These are phyloP conservation scores for Mirza zaza DNA, from an alignment of 2,113 vertebrate species.

Conservation along the genomic window DNA sequence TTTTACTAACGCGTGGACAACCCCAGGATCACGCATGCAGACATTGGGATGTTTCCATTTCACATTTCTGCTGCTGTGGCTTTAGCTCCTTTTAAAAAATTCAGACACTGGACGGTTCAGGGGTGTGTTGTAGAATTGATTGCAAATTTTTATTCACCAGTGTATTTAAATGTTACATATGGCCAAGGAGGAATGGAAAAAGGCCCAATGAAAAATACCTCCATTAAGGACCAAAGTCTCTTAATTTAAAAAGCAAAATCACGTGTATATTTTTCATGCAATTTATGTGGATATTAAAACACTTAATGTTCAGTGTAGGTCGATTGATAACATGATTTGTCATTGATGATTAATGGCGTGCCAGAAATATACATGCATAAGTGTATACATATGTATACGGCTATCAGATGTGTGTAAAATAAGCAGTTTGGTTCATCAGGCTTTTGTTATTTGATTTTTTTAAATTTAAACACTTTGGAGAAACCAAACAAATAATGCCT, in stretches of 20 bases:
- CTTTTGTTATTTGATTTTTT: slow-evolving; percentile 35
- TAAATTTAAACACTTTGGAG: slow-evolving; percentile 57
- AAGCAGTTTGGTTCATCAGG: background rate
- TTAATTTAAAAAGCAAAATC: slow-evolving; percentile 37
- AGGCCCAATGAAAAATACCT: slow-evolving; percentile 41
- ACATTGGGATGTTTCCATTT: slow-evolving; percentile 46
- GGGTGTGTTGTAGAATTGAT: slow-evolving; percentile 56
- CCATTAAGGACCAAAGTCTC: slow-evolving; percentile 31
- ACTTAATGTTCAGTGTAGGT: background rate
- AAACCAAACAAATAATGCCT: slow-evolving; percentile 32
- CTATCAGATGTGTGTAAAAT: slow-evolving; percentile 4
- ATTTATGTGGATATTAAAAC: slow-evolving; percentile 57
- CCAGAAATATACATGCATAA: slow-evolving; percentile 27
- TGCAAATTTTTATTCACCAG: slow-evolving; percentile 71
- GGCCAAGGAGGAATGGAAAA: slow-evolving; percentile 44
- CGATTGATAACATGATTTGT: slow-evolving; percentile 68
- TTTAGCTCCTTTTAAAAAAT: slow-evolving; percentile 54
- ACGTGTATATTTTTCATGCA: background rate
- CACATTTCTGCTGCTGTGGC: slow-evolving; percentile 73
- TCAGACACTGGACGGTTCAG: slow-evolving; percentile 61
- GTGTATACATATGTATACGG: slow-evolving; percentile 13
- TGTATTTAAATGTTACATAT: slow-evolving; percentile 54
- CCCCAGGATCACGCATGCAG: slow-evolving; percentile 71
- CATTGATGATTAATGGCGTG: slow-evolving; percentile 49
- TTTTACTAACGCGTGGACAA: slow-evolving; percentile 75